These are phyloP conservation scores for Centruroides sculpturatus DNA, from an alignment of 1,140 invertebrate species.

Conservation along the genomic window DNA sequence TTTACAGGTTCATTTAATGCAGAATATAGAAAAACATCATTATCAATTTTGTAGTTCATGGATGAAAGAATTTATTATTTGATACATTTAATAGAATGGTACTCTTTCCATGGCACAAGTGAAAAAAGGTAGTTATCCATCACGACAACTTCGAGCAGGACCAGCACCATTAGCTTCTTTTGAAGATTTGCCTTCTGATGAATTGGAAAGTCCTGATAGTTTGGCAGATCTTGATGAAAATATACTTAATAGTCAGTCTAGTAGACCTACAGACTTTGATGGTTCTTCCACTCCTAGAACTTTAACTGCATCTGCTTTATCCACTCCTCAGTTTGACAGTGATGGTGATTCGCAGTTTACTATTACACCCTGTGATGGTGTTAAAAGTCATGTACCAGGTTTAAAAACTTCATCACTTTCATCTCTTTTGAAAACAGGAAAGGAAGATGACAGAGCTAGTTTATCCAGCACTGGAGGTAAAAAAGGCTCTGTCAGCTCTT, in stretches of 20 bases:
- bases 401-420: slow-evolving; percentile 8
- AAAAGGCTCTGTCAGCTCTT: slow-evolving; percentile 11
- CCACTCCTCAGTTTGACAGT: slow-evolving; percentile 12
- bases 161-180: slow-evolving; percentile 84
- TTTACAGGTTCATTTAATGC: too few relatives aligned
- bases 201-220: slow-evolving; percentile 42
- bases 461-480: slow-evolving; percentile 4
- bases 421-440: slow-evolving; percentile 8
- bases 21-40: too few relatives aligned
- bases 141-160: slow-evolving; percentile 46
- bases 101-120: slow-evolving; percentile 10
- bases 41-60: too few relatives aligned
- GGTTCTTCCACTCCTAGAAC: slow-evolving; percentile 13
- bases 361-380: slow-evolving; percentile 10
- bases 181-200: slow-evolving; percentile 64
- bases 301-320: slow-evolving; percentile 9
- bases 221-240: slow-evolving; percentile 3
- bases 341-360: slow-evolving; percentile 15
- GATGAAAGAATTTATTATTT: too few relatives aligned
- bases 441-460: not conserved
- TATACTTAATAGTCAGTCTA: not conserved
- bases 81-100: too few relatives aligned
- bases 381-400: not conserved
- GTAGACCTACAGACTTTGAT: not conserved
- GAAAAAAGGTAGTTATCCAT: slow-evolving; percentile 28